Conservation (phyloP, 2,888 invertebrate species). For the Arge pagana region DNA sequence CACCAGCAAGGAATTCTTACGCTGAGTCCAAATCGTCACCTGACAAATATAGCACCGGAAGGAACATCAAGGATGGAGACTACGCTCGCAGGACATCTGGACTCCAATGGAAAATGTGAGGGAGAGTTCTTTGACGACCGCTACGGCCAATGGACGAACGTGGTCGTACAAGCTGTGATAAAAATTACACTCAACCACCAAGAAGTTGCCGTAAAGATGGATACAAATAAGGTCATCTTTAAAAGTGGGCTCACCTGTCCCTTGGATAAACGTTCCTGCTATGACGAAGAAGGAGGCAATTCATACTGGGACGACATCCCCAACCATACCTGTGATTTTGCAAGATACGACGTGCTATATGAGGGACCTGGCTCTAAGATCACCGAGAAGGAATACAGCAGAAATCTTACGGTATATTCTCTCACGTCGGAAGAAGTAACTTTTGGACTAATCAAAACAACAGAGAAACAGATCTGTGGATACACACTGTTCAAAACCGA, state of each 20-base stretch:
- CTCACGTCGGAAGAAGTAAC: conserved; percentile 26
- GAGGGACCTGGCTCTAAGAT: conserved; percentile 22
- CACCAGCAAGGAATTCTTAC: too few species aligned
- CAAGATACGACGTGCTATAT: conserved; percentile 14
- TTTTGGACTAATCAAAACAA: conserved; percentile 27
- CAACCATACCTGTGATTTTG: conserved; percentile 15
- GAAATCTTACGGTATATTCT: too few species aligned
- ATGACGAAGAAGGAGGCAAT: conserved; percentile 23
- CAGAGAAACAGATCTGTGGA: conserved; percentile 20
- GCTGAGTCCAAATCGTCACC: too few species aligned
- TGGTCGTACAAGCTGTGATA: too few species aligned
- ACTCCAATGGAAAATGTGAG: too few species aligned
- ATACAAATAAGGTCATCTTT: conserved; percentile 17
- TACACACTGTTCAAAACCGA: conserved; percentile 27
- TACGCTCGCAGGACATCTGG: too few species aligned
- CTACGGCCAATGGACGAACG: too few species aligned
- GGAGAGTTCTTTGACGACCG: too few species aligned
- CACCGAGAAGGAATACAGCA: too few species aligned
- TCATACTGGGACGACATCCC: conserved; percentile 23
- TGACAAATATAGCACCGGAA: too few species aligned
- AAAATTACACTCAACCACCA: conserved; percentile 19
- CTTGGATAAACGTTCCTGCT: conserved; percentile 4
- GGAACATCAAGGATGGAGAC: too few species aligned
- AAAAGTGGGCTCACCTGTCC: conserved; percentile 14
- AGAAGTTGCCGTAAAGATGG: conserved; percentile 20